These are phyloP conservation scores for Micoletzkya japonica DNA, from an alignment of 2,888 invertebrate genomes.

Conservation along the genomic window DNA sequence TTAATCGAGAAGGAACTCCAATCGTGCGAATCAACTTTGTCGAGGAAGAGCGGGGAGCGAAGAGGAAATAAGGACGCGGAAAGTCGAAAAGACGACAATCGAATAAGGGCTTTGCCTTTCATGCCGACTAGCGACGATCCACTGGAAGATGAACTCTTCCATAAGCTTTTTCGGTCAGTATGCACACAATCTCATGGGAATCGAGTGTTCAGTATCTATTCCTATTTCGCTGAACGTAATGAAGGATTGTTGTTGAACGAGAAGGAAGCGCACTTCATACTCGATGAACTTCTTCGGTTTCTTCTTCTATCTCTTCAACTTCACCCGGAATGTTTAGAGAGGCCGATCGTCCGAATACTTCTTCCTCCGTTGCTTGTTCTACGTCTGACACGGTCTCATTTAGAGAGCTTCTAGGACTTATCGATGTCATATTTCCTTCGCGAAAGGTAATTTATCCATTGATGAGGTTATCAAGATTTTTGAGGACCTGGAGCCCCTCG, in stretches of 20 bases:
- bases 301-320: no score
- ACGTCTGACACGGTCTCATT: slow-evolving; percentile 11
- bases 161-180: background rate
- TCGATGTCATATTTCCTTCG: slow-evolving; percentile 20
- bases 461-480: no score
- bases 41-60: background rate
- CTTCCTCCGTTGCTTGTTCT: slow-evolving; percentile 7
- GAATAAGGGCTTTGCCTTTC: background rate
- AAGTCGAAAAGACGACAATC: no score
- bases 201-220: slow-evolving; percentile 1
- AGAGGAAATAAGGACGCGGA: no score
- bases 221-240: slow-evolving; percentile 16
- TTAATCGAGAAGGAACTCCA: background rate
- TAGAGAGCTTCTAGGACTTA: slow-evolving; percentile 11
- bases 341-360: slow-evolving; percentile 8
- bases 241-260: slow-evolving; percentile 9
- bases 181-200: background rate
- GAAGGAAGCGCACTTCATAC: slow-evolving; percentile 12
- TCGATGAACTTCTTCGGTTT: slow-evolving; percentile 3
- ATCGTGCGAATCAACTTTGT: background rate
- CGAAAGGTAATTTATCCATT: slow-evolving; percentile 17
- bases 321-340: background rate
- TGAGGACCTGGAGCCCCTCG: slow-evolving; percentile 8
- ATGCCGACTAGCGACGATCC: slow-evolving; percentile 5
- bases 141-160: slow-evolving; percentile 5